Evolutionary conservation across 2,888 invertebrate species (phyloP).

Genomic region (Hyles lineata): DNA sequence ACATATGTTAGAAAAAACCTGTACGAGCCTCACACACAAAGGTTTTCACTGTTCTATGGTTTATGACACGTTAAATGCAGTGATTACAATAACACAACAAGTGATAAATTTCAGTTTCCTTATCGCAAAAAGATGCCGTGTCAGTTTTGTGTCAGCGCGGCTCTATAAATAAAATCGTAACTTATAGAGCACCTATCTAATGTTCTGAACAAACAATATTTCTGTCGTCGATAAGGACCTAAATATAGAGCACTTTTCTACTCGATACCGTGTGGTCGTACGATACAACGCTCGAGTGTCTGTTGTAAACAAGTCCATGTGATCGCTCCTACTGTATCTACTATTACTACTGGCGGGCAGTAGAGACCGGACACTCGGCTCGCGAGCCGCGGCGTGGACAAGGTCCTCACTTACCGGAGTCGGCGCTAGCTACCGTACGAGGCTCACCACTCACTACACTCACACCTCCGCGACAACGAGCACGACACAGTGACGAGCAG

Average conservation of each 20-base stretch:
- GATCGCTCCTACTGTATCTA: slow-evolving; percentile 31
- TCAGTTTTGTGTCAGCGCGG: neutral
- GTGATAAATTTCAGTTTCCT: neutral
- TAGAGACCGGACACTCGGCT: neutral
- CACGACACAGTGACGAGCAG: slow-evolving; percentile 70
- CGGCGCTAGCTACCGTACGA: slow-evolving; percentile 29
- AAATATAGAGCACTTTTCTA: slow-evolving; percentile 23
- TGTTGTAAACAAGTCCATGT: slow-evolving; percentile 67
- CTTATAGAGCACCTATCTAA: neutral
- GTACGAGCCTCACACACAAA: neutral
- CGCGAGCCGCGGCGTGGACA: neutral
- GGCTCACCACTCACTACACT: slow-evolving; percentile 75
- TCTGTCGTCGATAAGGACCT: slow-evolving; percentile 10
- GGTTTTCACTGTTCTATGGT: neutral
- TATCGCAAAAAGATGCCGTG: neutral
- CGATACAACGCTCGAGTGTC: slow-evolving; percentile 23
- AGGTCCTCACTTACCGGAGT: slow-evolving; percentile 30
- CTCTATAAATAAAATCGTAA: neutral
- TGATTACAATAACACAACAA: neutral
- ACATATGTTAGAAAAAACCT: neutral
- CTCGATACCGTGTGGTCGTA: neutral
- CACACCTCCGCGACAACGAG: slow-evolving; percentile 54
- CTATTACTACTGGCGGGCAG: slow-evolving; percentile 12
- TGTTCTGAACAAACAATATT: slow-evolving; percentile 17
- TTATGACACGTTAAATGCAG: neutral